Evolutionary conservation across 2,888 invertebrate species (phyloP), one percentile per base, ranked within the genome.

Genomic region (Athalia cordata): DNA sequence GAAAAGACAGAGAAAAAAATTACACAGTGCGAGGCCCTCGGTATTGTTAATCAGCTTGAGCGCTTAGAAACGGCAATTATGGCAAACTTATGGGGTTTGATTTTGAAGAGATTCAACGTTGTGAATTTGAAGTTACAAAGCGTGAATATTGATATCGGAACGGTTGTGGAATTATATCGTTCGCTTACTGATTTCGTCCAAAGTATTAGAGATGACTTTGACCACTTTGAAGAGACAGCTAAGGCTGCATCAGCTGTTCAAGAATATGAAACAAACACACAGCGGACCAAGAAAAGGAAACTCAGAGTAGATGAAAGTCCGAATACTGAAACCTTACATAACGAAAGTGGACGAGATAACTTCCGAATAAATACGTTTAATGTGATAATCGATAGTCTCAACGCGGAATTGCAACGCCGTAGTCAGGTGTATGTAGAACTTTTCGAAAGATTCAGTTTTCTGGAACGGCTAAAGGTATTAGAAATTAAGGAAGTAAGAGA

Each of bases 181-280:
- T 72, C 72, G 13, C 47, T 72, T 47, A 6, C 3, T 59, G 72
- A 59, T 52, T 68, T 68, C 68, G 43, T 66, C 66, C 29, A 55
- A 15, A 55, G 29, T 29, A 55, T 55, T 43, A 52, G 55, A 52
- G 29, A 72, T 68, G 50, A 66, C 66, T 67, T 67, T 52, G 67
- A 67, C 67, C 67, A 67, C 67, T 67, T 67, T 52, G 50, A 67
- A 67, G 52, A 66, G 66, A 66, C 50, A 49, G 66, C 15, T 49
- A 50, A 66, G 50, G 66, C 66, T 67, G 52, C 67, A 67, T 67
- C 67, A 29, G 29, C 52, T 52, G 67, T 52, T 67, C 50, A 67
- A 8, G 29, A 67, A 52, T 67, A 67, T 67, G 52, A 67, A 67
- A 52, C 29, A 3, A 5, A 52, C 5, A 29, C 50, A 52, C 50